A percentile compares a stretch with the other conserved stretches of the same genome.
phyloP scores from a whole-genome alignment of 2,888 invertebrate genomes.

The Arge pagana region DNA sequence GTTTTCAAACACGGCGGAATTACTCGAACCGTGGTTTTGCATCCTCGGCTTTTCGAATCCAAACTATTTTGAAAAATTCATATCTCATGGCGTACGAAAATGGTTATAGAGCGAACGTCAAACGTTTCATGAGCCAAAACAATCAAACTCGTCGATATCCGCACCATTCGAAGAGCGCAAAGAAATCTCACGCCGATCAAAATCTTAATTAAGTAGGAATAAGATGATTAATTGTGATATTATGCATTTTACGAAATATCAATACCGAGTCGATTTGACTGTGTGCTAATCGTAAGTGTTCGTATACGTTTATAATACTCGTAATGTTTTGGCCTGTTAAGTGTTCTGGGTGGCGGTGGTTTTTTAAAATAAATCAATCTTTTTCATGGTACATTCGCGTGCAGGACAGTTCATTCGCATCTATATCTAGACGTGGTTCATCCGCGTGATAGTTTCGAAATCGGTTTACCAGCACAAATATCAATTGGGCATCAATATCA shows the following conservation, averaged over 20 bases:
- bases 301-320: constrained; percentile 46
- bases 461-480: too few species aligned
- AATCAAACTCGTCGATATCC: constrained; percentile 34
- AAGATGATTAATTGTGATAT: constrained; percentile 21
- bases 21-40: constrained; percentile 51
- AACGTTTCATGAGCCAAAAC: constrained; percentile 47
- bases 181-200: too few species aligned
- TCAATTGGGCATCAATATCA: too few species aligned
- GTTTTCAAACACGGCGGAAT: constrained; percentile 46
- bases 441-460: too few species aligned
- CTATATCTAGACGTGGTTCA: too few species aligned
- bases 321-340: constrained; percentile 53
- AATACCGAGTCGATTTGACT: constrained; percentile 8
- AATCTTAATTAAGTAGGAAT: too few species aligned
- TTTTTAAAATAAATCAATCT: constrained; percentile 48
- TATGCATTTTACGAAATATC: constrained; percentile 46
- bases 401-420: too few species aligned
- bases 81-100: constrained; percentile 54
- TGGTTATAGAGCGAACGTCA: constrained; percentile 53
- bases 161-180: too few species aligned
- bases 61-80: constrained; percentile 53
- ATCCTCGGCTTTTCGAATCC: constrained; percentile 50
- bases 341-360: constrained; percentile 52
- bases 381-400: constrained; percentile 50
- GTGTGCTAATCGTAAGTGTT: constrained; percentile 13